Evolutionary conservation across 2,888 invertebrate genomes (phyloP).

Genomic region (Drosophila robusta): DNA sequence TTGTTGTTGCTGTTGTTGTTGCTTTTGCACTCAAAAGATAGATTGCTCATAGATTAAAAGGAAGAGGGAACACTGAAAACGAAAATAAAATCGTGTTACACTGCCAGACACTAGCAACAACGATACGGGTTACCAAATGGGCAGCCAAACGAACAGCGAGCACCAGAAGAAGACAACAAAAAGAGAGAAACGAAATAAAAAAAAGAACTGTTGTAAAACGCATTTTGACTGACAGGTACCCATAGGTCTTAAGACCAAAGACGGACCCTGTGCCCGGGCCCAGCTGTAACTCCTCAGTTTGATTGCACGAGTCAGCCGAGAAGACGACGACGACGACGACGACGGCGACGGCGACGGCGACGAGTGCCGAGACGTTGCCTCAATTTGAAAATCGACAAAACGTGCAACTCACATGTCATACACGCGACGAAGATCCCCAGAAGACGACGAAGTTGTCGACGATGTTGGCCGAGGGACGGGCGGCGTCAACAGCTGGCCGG

Average conservation of each 20-base stretch:
- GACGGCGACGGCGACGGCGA: slow-evolving; percentile 12
- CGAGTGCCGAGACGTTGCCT: slow-evolving; percentile 70
- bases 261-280: slow-evolving; percentile 38
- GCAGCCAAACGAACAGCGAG: slow-evolving; percentile 53
- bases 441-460: slow-evolving; percentile 34
- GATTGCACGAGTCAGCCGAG: slow-evolving; percentile 73
- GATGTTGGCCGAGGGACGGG: slow-evolving; percentile 30
- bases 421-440: slow-evolving; percentile 65
- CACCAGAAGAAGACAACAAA: slow-evolving; percentile 5
- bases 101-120: slow-evolving; percentile 35
- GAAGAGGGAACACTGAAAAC: slow-evolving; percentile 39
- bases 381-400: slow-evolving; percentile 81
- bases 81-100: slow-evolving; percentile 71
- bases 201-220: slow-evolving; percentile 75
- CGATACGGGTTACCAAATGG: slow-evolving; percentile 75
- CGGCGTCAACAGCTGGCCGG: slow-evolving; percentile 48
- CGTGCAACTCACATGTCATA: slow-evolving; percentile 81
- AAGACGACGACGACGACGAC: slow-evolving; percentile 26
- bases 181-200: slow-evolving; percentile 16
- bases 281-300: slow-evolving; percentile 73
- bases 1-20: slow-evolving; percentile 50
- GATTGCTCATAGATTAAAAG: slow-evolving; percentile 67
- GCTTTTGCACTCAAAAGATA: slow-evolving; percentile 69
- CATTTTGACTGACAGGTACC: slow-evolving; percentile 81
- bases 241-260: slow-evolving; percentile 64